Evolutionary conservation across 2,888 invertebrate species (phyloP).

Genomic region (Crossocerus cetratus): DNA sequence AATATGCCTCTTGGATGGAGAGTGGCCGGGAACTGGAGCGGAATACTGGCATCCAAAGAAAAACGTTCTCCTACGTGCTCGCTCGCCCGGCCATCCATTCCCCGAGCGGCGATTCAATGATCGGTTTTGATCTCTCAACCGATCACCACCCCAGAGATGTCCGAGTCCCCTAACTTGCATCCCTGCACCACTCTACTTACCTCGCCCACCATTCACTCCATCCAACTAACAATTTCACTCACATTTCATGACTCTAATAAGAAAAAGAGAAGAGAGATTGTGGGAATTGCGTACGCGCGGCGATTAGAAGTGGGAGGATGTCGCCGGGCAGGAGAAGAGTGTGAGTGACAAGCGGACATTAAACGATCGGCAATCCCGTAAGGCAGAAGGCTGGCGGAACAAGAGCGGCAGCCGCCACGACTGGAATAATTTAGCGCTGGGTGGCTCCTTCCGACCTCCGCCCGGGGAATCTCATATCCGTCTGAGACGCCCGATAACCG

Average conservation of each 20-base stretch:
- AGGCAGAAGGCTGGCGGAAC: background rate
- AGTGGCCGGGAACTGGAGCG: background rate
- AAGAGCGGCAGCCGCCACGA: constrained; percentile 30
- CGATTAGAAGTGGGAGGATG: background rate
- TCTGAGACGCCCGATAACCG: constrained; percentile 71
- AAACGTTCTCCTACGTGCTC: constrained; percentile 45
- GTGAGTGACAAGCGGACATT: background rate
- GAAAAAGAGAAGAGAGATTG: background rate
- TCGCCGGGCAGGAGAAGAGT: background rate
- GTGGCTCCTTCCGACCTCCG: constrained; percentile 63
- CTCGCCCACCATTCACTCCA: no score
- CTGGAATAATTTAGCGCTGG: constrained; percentile 66
- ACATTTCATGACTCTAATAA: no score
- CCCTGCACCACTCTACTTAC: no score
- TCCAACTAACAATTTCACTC: no score
- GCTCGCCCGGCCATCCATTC: constrained; percentile 40
- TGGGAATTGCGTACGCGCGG: background rate
- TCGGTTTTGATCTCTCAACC: constrained; percentile 10
- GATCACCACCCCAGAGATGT: constrained; percentile 18
- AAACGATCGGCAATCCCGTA: background rate
- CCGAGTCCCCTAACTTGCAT: background rate
- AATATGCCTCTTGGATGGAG: constrained; percentile 5
- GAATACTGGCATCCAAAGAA: constrained; percentile 15
- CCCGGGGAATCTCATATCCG: constrained; percentile 72
- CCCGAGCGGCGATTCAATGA: constrained; percentile 42